Conservation (phyloP, 2,113 vertebrate species). For the Cyanoliseus patagonus region DNA sequence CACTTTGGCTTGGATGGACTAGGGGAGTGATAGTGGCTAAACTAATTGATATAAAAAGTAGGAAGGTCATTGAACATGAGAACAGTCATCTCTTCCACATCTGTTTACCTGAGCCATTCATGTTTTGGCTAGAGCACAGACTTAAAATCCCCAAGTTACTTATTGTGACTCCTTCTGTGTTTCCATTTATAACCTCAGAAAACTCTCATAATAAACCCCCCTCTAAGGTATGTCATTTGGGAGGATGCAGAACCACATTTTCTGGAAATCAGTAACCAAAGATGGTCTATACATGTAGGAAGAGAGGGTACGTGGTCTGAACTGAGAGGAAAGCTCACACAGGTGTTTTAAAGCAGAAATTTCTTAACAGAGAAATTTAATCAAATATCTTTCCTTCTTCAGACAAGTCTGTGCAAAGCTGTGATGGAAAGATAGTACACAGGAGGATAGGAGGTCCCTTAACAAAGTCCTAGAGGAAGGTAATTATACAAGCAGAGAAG, state of each 20-base stretch:
- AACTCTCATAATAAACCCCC: background rate
- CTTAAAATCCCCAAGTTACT: background rate
- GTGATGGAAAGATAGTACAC: background rate
- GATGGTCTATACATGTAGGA: background rate
- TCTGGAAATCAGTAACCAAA: background rate
- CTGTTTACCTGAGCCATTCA: background rate
- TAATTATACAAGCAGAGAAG: background rate
- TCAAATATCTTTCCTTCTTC: background rate
- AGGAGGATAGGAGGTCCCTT: background rate
- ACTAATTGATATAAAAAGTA: background rate
- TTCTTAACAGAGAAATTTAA: background rate
- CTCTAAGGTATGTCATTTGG: background rate
- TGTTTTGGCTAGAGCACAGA: background rate
- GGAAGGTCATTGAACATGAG: background rate
- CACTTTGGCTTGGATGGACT: rapidly evolving
- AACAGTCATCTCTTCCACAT: background rate
- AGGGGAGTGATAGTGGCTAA: background rate
- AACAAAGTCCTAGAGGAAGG: background rate
- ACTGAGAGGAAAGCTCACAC: background rate
- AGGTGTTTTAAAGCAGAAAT: background rate
- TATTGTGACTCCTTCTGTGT: background rate
- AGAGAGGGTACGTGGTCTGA: background rate
- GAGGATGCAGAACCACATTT: background rate
- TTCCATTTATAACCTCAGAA: background rate
- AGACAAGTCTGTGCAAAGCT: background rate